Evolutionary conservation across 2,113 vertebrate genomes (phyloP), one percentile per base, ranked within the genome.

Genomic region (Myrmecophaga tridactyla): DNA sequence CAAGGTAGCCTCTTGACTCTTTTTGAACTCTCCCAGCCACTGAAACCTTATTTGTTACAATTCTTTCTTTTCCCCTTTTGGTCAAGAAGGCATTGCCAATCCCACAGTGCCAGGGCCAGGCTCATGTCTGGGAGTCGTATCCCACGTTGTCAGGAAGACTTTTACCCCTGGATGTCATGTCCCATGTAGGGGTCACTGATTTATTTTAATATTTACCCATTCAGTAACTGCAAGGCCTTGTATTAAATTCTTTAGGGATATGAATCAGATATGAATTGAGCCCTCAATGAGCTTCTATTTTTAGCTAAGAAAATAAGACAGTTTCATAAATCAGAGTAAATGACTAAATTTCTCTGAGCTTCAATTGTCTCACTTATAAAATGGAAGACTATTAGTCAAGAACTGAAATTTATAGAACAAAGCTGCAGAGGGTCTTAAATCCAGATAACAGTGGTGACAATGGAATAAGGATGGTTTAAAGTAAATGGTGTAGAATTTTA

Each of bases 271-370:
- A 77, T 46, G 72, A 56, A 86, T n/a, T 6, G 6, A 85, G 62
- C 72, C 96, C 58, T 85, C 90, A 81, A 17, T 29, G n/a, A 93
- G 72, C 90, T 81, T 67, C 77, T 27, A 7, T 48, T 60, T 94
- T 89, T 76, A 67, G 6, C 39, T 29, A 67, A 76, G 58, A 67
- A 76, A 48, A 58, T 31, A 82, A 53, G 39, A 76, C 3, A 20
- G n/a, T 39, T 70, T 86, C 80, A 27, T 76, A 76, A 60, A 51
- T 56, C 48, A 80, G 36, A 88, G 62, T 25, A 81, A 46, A 23
- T 62, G 75, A 53, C 31, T 41, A 39, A 62, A 27, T 11, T 39
- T 86, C 51, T 29, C 63, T 56, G 65, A 36, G 48, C 3, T 9
- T 78, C 72, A 62, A 7, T 41, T 62, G 21, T 94, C 65, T 95